Base-by-base conservation (phyloP, 2,113 vertebrate genomes). In the Dicentrarchus labrax region DNA sequence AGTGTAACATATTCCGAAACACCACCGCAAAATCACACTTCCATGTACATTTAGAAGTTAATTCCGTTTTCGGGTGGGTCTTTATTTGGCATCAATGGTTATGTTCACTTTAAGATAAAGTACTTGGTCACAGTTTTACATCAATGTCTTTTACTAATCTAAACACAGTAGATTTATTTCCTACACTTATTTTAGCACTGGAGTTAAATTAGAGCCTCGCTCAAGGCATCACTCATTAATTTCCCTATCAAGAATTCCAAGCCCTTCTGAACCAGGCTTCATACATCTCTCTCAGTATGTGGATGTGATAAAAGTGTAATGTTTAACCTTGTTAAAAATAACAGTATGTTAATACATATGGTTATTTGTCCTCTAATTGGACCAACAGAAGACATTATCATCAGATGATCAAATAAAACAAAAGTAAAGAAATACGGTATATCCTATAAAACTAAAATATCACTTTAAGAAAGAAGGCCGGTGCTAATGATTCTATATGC, bases 401-500 rank as follows among this genome's bases (percentile, higher is more conserved):
- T 48, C 30, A 67, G 17, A 3, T 1, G 8, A 59, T 57, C 0
- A 72, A 67, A 61, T 8, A 4, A 43, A 76, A 47, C 4, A 13
- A 47, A 47, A 76, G 17, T 2, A 71, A 72, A n/a, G 9, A 13
- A 47, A 10, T 12, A 16, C 54, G 36, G 6, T n/a, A 43, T 12
- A 24, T 59, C 56, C 6, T 65, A 16, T 21, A 24, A 48, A 38
- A 39, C 15, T 15, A n/a, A 67, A 50, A 51, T 6, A 36, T 62
- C 51, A 19, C 41, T 76, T 64, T 36, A 51, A 60, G 53, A 0
- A n/a, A 57, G 6, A 15, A n/a, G 51, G 70, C 36, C 24, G 57
- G 19, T 12, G 59, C 16, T 70, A 78, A 76, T 70, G 60, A 60
- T 30, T 78, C 50, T 78, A 67, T 71, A 87, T 71, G 66, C 38